Evolutionary conservation across 2,113 vertebrate species (phyloP), one percentile per base, ranked within the genome.

Genomic region (Tetrax tetrax): DNA sequence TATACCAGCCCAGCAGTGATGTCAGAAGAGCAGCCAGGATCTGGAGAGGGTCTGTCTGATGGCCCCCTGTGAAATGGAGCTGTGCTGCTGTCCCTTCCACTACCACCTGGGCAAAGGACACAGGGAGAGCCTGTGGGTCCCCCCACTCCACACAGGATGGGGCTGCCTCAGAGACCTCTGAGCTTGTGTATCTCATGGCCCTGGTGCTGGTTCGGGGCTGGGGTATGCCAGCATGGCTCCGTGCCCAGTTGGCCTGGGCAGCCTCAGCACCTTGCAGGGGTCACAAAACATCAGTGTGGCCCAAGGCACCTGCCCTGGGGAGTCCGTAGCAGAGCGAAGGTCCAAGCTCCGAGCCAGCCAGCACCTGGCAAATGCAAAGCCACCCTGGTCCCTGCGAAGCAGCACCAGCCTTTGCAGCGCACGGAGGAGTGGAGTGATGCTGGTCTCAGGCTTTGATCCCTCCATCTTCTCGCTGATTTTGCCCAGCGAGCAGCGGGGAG

Each of bases 371-470:
- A 64, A 41, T 1, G 4, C 43, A 65, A 57, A 75, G 27, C 43
- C 33, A 15, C 38, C 22, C 19, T 19, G 13, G 11, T 23, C 38
- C 31, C 77, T 65, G 29, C 48, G 66, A 66, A 81, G 41, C 1
- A 0, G 21, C 35, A 65, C 35, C 56, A 69, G 24, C 37, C 84
- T 75, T 66, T 2, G 1, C 18, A 61, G 41, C 1, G 0, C 2
- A 0, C 0, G 1, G 38, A 31, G 7, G 11, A 75, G 16, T 0
- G 0, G 24, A 16, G 10, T 43, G 29, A 48, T 0, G 0, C 23
- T 2, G 1, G 16, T 41, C 53, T 53, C 1, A 2, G 56, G 48
- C 74, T 17, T 43, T 24, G 16, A 17, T 33, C 29, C 21, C 31
- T 72, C 45, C 53, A 25, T 51, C 74, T 54, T 61, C 41, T 50